Evolutionary conservation across 2,113 vertebrate species (phyloP).

Genomic region (Onychostoma macrolepis): DNA sequence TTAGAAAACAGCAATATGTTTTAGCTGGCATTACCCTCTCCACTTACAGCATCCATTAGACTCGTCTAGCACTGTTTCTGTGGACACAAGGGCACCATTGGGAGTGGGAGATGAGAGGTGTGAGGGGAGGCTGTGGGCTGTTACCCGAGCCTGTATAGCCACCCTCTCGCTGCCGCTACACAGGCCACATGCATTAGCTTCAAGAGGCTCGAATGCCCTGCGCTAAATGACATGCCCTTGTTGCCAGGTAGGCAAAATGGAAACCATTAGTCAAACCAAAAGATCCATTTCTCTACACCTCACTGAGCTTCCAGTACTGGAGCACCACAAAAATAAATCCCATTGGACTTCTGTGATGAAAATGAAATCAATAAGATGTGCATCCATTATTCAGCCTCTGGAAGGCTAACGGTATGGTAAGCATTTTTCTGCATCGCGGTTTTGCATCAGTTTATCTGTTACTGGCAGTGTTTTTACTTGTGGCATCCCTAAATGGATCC

Average conservation of each 20-base stretch:
- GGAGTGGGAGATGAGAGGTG: not conserved
- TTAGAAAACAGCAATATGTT: not conserved
- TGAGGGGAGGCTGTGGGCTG: not conserved
- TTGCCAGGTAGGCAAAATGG: slow-evolving; percentile 33
- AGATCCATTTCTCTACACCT: slow-evolving; percentile 23
- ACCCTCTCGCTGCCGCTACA: slow-evolving; percentile 24
- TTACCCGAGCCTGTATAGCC: slow-evolving; percentile 39
- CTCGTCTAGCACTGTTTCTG: slow-evolving; percentile 27
- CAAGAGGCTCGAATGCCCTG: slow-evolving; percentile 27
- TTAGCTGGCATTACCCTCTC: slow-evolving; percentile 7
- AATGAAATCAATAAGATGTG: slow-evolving; percentile 27
- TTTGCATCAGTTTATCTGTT: not conserved
- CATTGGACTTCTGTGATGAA: not conserved
- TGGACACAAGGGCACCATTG: slow-evolving; percentile 40
- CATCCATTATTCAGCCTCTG: not conserved
- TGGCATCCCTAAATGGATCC: not conserved
- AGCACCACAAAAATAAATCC: slow-evolving; percentile 22
- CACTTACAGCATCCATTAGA: slow-evolving; percentile 24
- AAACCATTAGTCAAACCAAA: slow-evolving; percentile 28
- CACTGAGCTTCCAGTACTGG: not conserved
- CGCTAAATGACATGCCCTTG: slow-evolving; percentile 17
- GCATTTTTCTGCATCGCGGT: not conserved
- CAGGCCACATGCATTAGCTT: slow-evolving; percentile 47
- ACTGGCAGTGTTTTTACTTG: not conserved
- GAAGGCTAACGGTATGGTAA: not conserved